Evolutionary conservation across 2,113 vertebrate species (phyloP).

Genomic region (Spilogale gracilis): DNA sequence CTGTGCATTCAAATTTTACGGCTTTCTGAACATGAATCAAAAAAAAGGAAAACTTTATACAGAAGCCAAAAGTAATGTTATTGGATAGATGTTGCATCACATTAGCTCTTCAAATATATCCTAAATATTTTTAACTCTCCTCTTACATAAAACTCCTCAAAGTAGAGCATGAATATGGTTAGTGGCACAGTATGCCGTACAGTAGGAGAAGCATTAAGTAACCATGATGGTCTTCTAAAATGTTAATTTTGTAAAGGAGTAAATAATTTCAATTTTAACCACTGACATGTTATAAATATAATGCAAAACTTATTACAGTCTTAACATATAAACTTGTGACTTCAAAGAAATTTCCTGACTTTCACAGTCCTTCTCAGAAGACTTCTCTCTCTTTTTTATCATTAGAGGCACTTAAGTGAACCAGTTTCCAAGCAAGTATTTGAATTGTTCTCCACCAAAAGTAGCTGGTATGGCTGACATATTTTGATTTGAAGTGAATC

Average conservation of each 20-base stretch:
- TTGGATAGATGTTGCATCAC: not conserved
- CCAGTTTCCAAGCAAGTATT: not conserved
- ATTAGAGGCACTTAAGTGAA: not conserved
- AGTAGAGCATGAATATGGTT: not conserved
- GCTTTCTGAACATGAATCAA: not conserved
- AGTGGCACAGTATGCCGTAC: not conserved
- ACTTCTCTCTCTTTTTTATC: not conserved
- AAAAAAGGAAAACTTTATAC: not conserved
- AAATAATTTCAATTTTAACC: not conserved
- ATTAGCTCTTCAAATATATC: not conserved
- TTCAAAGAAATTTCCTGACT: not conserved
- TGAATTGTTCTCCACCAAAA: not conserved
- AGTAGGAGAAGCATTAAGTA: not conserved
- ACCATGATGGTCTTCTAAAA: not conserved
- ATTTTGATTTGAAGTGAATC: not conserved
- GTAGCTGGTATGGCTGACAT: not conserved
- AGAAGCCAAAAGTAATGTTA: not conserved
- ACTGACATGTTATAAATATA: not conserved
- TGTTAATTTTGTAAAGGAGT: not conserved
- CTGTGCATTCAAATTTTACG: not conserved
- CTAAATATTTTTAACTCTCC: not conserved
- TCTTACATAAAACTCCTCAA: not conserved
- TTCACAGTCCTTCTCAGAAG: not conserved
- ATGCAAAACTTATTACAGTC: not conserved
- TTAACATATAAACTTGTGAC: not conserved